phyloP scores from a whole-genome alignment of 2,113 vertebrate species.

The Tretioscincus oriximinensis region DNA sequence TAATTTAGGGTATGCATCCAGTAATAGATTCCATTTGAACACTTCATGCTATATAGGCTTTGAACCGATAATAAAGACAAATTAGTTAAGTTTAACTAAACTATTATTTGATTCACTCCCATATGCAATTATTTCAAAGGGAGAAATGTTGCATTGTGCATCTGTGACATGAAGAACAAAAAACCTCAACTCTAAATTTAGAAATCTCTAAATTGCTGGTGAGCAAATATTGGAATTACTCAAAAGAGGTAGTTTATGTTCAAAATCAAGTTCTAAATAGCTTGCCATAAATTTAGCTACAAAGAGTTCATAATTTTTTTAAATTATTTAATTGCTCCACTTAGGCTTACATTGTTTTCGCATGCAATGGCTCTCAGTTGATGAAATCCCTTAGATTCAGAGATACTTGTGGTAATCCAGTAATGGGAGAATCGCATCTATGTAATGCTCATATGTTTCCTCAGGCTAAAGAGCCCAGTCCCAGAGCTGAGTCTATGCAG shows the following conservation, averaged over 20 bases:
- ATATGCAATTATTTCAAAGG: not conserved
- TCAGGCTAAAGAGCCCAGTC: not conserved
- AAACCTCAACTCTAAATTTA: not conserved
- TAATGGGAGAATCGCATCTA: not conserved
- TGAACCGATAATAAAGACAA: not conserved
- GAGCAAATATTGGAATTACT: conserved; percentile 34
- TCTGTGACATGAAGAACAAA: conserved; percentile 6
- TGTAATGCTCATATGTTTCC: not conserved
- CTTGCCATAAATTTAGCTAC: conserved; percentile 26
- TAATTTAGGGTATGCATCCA: not conserved
- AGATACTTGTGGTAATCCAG: not conserved
- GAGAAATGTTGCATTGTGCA: not conserved
- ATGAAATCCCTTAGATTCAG: not conserved
- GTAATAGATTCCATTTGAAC: not conserved
- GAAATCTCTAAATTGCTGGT: conserved; percentile 30
- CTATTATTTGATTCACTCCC: not conserved
- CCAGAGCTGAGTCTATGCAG: not conserved
- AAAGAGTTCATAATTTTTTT: conserved; percentile 24
- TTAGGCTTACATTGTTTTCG: not conserved
- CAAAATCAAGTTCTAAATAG: conserved; percentile 18
- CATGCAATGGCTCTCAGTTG: not conserved
- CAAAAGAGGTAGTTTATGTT: conserved; percentile 33
- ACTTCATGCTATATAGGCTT: not conserved
- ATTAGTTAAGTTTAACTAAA: not conserved
- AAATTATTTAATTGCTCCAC: not conserved